A percentile compares a stretch with the other conserved stretches of the same genome.
These are phyloP conservation scores for Brachynemurus nebulosus DNA, from an alignment of 2,888 invertebrate genomes.

Conservation along the genomic window DNA sequence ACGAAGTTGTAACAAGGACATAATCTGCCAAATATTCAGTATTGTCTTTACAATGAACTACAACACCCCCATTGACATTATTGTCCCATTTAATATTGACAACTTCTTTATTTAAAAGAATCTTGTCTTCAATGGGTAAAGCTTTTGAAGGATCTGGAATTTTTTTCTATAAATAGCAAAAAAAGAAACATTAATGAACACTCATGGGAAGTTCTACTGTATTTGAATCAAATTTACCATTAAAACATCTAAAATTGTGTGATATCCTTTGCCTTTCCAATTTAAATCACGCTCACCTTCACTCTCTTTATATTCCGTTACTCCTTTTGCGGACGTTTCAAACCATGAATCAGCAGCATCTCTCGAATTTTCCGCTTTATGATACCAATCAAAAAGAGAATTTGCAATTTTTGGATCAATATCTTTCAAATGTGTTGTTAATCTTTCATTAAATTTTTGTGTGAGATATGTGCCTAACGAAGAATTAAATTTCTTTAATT, in stretches of 20 bases:
- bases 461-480: neutral
- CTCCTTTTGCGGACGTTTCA: conserved; percentile 49
- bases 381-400: conserved; percentile 25
- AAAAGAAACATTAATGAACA: too few relatives aligned
- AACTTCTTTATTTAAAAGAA: conserved; percentile 27
- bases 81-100: conserved; percentile 25
- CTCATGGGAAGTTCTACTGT: too few relatives aligned
- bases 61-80: conserved; percentile 24
- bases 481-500: neutral
- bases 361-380: conserved; percentile 25
- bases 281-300: conserved; percentile 54
- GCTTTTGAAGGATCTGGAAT: conserved; percentile 22
- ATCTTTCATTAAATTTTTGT: conserved; percentile 2
- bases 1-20: conserved; percentile 51
- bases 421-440: conserved; percentile 9
- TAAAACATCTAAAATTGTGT: conserved; percentile 50
- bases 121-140: conserved; percentile 25
- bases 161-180: conserved; percentile 26
- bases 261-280: conserved; percentile 63
- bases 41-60: conserved; percentile 38
- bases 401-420: conserved; percentile 17
- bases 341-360: conserved; percentile 50
- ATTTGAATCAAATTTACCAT: too few relatives aligned
- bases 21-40: conserved; percentile 39
- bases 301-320: conserved; percentile 48